phyloP scores from a whole-genome alignment of 1,140 invertebrate species.

The Drosophila novamexicana region DNA sequence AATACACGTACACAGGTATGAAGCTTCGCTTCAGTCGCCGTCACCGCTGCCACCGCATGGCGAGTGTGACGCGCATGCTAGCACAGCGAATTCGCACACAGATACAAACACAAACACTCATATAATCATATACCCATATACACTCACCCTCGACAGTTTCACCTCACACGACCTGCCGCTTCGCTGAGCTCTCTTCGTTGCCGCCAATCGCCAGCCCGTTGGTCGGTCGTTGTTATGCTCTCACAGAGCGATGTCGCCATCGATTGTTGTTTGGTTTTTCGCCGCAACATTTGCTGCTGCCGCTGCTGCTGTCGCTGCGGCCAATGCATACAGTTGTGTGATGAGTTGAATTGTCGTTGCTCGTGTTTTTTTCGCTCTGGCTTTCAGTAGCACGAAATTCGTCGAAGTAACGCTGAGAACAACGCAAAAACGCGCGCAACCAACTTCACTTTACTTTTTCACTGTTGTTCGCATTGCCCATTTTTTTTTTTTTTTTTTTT shows the following conservation, averaged over 20 bases:
- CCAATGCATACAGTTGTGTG: conserved; percentile 32
- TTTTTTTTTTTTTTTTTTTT: conserved; percentile 10
- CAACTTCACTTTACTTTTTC: conserved; percentile 44
- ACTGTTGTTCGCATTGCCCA: conserved; percentile 18
- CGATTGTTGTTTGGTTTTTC: conserved; percentile 25
- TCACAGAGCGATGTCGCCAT: conserved; percentile 17
- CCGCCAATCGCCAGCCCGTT: conserved; percentile 5
- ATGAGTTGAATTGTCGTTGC: conserved; percentile 36
- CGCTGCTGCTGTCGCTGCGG: background rate
- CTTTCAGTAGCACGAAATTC: conserved; percentile 74
- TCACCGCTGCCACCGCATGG: conserved; percentile 26
- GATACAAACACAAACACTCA: conserved; percentile 12
- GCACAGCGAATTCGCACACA: conserved; percentile 54
- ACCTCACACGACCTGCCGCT: conserved; percentile 65
- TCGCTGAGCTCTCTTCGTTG: conserved; percentile 19
- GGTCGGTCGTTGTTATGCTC: conserved; percentile 17
- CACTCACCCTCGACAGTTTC: conserved; percentile 42
- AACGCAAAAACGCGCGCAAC: conserved; percentile 56
- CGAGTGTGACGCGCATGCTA: conserved; percentile 55
- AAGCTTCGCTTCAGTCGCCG: conserved; percentile 13
- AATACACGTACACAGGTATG: background rate
- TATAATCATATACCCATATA: background rate
- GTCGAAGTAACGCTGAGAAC: conserved; percentile 63
- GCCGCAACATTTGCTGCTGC: conserved; percentile 34
- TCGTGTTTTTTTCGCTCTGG: conserved; percentile 59